A percentile compares a stretch with the other conserved stretches of the same genome.
Evolutionary conservation across 2,797 vertebrate genomes (phyloP).

Genomic region (Pogoniulus pusillus): DNA sequence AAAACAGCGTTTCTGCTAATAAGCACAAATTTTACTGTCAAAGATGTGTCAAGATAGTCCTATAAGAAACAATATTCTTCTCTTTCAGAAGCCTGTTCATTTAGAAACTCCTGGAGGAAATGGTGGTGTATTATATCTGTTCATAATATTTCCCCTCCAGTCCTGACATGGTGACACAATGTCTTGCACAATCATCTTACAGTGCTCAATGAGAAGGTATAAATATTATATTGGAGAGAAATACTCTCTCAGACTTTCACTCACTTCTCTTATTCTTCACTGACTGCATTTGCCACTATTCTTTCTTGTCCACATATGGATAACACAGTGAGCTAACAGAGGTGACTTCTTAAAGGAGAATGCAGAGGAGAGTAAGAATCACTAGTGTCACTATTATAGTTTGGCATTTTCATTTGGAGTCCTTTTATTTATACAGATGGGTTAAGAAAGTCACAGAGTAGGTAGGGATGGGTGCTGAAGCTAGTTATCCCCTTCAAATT

Average conservation of each 20-base stretch:
- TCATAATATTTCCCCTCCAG: conserved; percentile 69
- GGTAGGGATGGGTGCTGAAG: conserved; percentile 73
- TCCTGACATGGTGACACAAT: conserved; percentile 60
- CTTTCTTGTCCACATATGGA: conserved; percentile 42
- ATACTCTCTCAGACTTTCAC: conserved; percentile 57
- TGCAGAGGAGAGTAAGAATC: conserved; percentile 87
- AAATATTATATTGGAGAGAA: conserved; percentile 63
- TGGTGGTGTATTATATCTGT: conserved; percentile 43
- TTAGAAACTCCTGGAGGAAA: conserved; percentile 70
- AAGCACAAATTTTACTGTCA: conserved; percentile 65
- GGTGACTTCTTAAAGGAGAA: conserved; percentile 76
- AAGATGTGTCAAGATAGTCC: conserved; percentile 67
- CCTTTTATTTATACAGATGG: conserved; percentile 77
- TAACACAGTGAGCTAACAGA: conserved; percentile 56
- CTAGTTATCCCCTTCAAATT: conserved; percentile 82
- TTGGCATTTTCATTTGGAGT: conserved; percentile 91
- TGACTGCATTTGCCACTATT: conserved; percentile 68
- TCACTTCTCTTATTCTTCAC: conserved; percentile 52
- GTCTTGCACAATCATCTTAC: conserved; percentile 60
- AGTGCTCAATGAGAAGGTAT: conserved; percentile 71
- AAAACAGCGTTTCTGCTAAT: conserved; percentile 56
- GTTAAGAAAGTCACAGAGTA: conserved; percentile 72
- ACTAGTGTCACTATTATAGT: conserved; percentile 85
- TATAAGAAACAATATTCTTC: conserved; percentile 51
- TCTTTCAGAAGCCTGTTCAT: conserved; percentile 71